phyloP scores from a whole-genome alignment of 2,113 vertebrate species.

The Cyprinus carpio region DNA sequence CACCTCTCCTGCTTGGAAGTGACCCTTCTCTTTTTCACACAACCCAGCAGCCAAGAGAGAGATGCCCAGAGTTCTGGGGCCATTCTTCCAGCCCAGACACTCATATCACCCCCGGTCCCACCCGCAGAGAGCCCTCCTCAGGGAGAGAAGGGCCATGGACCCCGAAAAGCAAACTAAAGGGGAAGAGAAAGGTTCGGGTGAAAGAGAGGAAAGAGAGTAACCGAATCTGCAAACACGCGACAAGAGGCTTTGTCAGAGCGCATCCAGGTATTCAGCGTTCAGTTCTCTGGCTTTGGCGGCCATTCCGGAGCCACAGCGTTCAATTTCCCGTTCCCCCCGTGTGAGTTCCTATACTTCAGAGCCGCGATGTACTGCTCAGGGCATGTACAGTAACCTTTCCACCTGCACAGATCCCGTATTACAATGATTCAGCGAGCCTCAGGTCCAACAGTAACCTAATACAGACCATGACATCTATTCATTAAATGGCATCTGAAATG shows the following conservation, averaged over 20 bases:
- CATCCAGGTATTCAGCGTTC: constrained; percentile 53
- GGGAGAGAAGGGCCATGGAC: constrained; percentile 19
- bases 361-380: not conserved
- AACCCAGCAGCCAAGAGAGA: constrained; percentile 59
- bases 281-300: not conserved
- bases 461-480: not conserved
- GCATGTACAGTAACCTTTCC: constrained; percentile 31
- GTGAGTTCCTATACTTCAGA: constrained; percentile 1
- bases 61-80: constrained; percentile 57
- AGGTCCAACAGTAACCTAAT: constrained; percentile 19
- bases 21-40: constrained; percentile 69
- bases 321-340: constrained; percentile 10
- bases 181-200: constrained; percentile 66
- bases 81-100: constrained; percentile 62
- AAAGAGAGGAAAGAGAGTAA: constrained; percentile 52
- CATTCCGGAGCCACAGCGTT: constrained; percentile 17
- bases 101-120: constrained; percentile 15
- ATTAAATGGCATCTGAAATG: constrained; percentile 1
- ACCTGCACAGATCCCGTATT: constrained; percentile 28
- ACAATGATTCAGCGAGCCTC: not conserved
- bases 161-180: constrained; percentile 41
- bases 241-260: constrained; percentile 52
- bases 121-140: constrained; percentile 7
- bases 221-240: constrained; percentile 53
- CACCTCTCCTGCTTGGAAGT: constrained; percentile 70